Conservation (phyloP, 2,888 invertebrate genomes). For the Pollenia amentaria region DNA sequence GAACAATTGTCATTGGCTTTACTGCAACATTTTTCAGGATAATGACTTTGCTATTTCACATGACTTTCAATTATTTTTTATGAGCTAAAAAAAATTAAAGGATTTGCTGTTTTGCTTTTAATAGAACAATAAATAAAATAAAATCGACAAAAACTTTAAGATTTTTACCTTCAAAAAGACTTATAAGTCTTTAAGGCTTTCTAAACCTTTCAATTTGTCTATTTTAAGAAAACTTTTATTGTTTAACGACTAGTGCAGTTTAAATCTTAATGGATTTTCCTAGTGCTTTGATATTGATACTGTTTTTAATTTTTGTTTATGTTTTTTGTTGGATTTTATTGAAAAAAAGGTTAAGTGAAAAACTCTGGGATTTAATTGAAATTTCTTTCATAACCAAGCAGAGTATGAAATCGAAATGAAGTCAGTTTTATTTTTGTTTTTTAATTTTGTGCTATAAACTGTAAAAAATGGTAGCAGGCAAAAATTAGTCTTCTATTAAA, state of each 20-base stretch:
- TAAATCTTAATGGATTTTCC: background rate
- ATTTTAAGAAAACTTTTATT: too few species aligned
- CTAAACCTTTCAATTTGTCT: too few species aligned
- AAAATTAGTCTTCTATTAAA: background rate
- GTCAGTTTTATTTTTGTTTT: background rate
- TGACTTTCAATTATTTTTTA: background rate
- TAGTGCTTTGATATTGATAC: background rate
- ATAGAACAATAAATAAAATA: too few species aligned
- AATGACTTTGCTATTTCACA: background rate
- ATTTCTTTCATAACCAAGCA: slow-evolving; percentile 13
- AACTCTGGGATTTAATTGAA: slow-evolving; percentile 10
- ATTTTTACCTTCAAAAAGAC: too few species aligned
- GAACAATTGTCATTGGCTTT: background rate
- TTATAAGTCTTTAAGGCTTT: too few species aligned
- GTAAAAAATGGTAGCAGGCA: background rate
- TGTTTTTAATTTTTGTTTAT: background rate
- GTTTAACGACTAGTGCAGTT: background rate
- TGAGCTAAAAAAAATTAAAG: background rate
- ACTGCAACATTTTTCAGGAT: background rate
- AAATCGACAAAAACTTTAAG: too few species aligned
- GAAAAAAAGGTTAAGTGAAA: background rate
- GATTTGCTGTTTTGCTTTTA: too few species aligned
- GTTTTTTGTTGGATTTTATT: background rate
- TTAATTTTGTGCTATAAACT: background rate
- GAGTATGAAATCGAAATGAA: slow-evolving; percentile 36